Evolutionary conservation across 2,797 vertebrate species (phyloP).

Genomic region (Hyperoplus lanceolatus): DNA sequence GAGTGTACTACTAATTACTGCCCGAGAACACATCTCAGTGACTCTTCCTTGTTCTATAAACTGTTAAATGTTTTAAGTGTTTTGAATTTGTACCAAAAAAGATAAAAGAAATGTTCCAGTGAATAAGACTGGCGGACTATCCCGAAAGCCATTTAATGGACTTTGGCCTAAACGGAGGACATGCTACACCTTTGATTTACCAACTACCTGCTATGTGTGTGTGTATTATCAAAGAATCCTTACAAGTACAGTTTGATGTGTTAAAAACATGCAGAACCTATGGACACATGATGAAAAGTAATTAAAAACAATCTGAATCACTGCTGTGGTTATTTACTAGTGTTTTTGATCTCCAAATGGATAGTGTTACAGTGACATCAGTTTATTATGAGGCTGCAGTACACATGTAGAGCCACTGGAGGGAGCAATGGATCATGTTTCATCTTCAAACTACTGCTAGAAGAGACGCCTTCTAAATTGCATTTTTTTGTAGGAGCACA

Average conservation of each 20-base stretch:
- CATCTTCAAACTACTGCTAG: not conserved
- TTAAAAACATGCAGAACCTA: constrained; percentile 38
- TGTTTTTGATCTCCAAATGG: not conserved
- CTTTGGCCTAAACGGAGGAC: constrained; percentile 2
- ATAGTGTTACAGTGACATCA: no score
- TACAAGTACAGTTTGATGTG: constrained; percentile 23
- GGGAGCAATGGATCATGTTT: constrained; percentile 25
- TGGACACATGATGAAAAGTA: constrained; percentile 36
- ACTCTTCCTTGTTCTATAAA: constrained; percentile 7
- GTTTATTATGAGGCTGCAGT: constrained; percentile 16
- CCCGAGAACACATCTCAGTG: constrained; percentile 28
- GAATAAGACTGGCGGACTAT: not conserved
- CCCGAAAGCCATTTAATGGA: constrained; percentile 11
- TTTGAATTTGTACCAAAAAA: not conserved
- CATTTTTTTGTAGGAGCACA: not conserved
- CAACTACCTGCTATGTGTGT: constrained; percentile 21
- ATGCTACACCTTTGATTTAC: constrained; percentile 12
- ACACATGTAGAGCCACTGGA: not conserved
- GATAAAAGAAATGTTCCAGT: not conserved
- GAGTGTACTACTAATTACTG: constrained; percentile 25
- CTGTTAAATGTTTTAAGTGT: constrained; percentile 6
- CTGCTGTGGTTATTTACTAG: not conserved
- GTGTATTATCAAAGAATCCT: not conserved
- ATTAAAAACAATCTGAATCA: constrained; percentile 60
- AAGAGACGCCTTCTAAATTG: not conserved